Evolutionary conservation across 2,797 vertebrate species (phyloP), one percentile per base, ranked within the genome.

Genomic region (Anisognathus igniventris): DNA sequence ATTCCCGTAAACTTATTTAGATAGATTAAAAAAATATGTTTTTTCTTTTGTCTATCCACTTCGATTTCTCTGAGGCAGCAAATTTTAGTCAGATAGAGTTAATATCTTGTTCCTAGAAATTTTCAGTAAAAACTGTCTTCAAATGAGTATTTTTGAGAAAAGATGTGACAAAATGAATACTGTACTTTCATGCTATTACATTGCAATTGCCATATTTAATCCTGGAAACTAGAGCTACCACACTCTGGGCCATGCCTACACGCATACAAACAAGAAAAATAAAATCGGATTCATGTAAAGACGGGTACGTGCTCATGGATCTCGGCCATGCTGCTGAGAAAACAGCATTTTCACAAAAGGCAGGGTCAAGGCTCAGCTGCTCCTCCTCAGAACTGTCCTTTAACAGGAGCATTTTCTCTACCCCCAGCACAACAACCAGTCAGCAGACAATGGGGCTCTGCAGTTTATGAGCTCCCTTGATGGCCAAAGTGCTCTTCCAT

Each of bases 21-120:
- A 75, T 31, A 73, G 56, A 74, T 75, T 94, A 30, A 72, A 40
- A 90, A 66, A 85, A 53, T 3, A 61, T 9, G 22, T 7, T 23
- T 7, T 18, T 24, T 78, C 81, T 79, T 66, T 77, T 84, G 27
- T 72, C 71, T 64, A 39, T 47, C 35, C 78, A 61, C 83, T 56
- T 85, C 20, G 24, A 86, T 88, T 94, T 94, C 88, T 96, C 89
- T 44, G 76, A 95, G 73, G 84, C 93, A 97, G 72, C 74, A 93
- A 53, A 39, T 33, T 86, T 83, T 61, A 78, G 45, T 60, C 44
- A 71, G 79, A 76, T 27, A 31, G 15, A 80, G 39, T 33, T 37
- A 81, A 72, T 71, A 56, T 39, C 80, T 88, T 35, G 24, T 48
- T 57, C 89, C 91, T 67, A 60, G 40, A 93, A 70, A 64, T 76